Conservation (phyloP, 1,140 invertebrate species). For the Sitobion miscanthi region DNA sequence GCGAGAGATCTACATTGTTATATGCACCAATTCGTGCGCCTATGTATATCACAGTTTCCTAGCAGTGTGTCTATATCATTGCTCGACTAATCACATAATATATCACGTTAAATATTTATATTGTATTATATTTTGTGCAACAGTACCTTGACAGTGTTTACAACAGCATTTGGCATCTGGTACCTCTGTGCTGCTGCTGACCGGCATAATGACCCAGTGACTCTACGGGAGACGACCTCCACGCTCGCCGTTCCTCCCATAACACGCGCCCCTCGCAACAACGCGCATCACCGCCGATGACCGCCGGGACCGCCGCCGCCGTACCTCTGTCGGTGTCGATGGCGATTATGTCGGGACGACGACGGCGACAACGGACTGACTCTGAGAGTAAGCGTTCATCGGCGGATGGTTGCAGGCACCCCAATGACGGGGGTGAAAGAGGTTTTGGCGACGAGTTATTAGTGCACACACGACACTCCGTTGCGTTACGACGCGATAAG, state of each 20-base stretch:
- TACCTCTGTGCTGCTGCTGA: slow-evolving; percentile 57
- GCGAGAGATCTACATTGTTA: not conserved
- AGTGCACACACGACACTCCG: not conserved
- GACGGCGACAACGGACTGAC: not conserved
- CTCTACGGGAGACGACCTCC: slow-evolving; percentile 56
- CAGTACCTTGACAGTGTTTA: slow-evolving; percentile 55
- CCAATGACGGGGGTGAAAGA: not conserved
- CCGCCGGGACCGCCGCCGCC: not conserved
- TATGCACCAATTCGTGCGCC: not conserved
- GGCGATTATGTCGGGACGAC: not conserved
- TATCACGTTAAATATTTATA: not conserved
- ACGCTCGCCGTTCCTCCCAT: slow-evolving; percentile 53
- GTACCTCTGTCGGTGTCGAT: not conserved
- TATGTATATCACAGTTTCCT: not conserved
- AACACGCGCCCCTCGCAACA: slow-evolving; percentile 27
- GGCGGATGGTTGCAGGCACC: not conserved
- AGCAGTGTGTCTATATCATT: no score
- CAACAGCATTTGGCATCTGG: slow-evolving; percentile 56
- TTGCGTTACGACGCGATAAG: not conserved
- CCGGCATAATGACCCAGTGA: slow-evolving; percentile 55
- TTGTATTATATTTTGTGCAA: slow-evolving; percentile 9
- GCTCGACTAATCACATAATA: not conserved
- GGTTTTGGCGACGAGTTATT: not conserved
- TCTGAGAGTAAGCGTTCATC: not conserved
- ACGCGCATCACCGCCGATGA: slow-evolving; percentile 45